Percentiles rank a stretch among this genome's conserved stretches.
Evolutionary conservation across 2,113 vertebrate species (phyloP).

Genomic region (Prochilodus magdalenae): DNA sequence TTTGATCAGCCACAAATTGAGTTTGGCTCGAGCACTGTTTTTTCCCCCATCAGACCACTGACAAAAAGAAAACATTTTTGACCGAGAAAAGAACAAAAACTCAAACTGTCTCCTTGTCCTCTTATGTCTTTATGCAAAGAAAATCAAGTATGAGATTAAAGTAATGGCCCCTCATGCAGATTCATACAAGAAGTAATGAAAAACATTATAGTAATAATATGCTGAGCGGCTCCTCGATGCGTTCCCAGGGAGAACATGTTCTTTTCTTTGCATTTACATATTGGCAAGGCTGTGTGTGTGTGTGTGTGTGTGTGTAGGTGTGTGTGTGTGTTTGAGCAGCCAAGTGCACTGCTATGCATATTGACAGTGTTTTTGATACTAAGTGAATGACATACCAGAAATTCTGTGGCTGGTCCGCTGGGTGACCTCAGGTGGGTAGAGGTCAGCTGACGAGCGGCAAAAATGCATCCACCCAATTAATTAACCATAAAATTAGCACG

Average conservation of each 20-base stretch:
- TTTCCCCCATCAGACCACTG: slow-evolving; percentile 65
- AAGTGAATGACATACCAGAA: slow-evolving; percentile 43
- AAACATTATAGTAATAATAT: background rate
- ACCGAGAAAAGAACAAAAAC: slow-evolving; percentile 59
- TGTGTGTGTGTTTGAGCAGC: background rate
- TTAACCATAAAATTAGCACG: slow-evolving; percentile 63
- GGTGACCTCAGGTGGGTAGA: slow-evolving; percentile 24
- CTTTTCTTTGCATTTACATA: slow-evolving; percentile 40
- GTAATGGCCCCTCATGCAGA: slow-evolving; percentile 48
- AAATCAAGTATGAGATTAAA: slow-evolving; percentile 49
- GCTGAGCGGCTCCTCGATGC: background rate
- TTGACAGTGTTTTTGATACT: slow-evolving; percentile 20
- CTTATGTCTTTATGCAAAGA: slow-evolving; percentile 50
- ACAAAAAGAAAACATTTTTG: slow-evolving; percentile 69
- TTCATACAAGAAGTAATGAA: slow-evolving; percentile 22
- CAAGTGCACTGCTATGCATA: background rate
- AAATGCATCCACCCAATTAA: slow-evolving; percentile 61
- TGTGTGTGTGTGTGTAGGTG: slow-evolving; percentile 39
- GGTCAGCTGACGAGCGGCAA: slow-evolving; percentile 44
- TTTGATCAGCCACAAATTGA: slow-evolving; percentile 65
- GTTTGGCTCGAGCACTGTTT: slow-evolving; percentile 59
- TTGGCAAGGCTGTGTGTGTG: slow-evolving; percentile 9
- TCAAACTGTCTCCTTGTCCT: slow-evolving; percentile 49
- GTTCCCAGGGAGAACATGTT: slow-evolving; percentile 33
- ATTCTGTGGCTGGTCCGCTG: slow-evolving; percentile 7